These are phyloP conservation scores for Dasysyrphus albostriatus DNA, from an alignment of 2,888 invertebrate genomes.

Conservation along the genomic window DNA sequence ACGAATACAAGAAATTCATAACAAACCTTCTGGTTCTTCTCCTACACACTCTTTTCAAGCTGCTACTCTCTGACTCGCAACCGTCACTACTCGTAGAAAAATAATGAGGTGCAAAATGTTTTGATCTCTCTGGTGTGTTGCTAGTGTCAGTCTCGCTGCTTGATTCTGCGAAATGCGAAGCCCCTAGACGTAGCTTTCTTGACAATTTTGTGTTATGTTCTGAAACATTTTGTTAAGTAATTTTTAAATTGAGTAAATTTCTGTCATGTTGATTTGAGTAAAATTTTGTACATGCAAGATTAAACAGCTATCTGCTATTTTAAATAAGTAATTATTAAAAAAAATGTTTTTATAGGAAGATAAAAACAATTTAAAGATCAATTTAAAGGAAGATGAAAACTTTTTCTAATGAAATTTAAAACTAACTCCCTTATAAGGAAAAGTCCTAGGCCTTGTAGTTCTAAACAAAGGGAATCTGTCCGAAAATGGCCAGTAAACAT, in stretches of 20 bases:
- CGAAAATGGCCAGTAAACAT: too few relatives aligned
- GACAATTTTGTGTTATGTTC: conserved; percentile 79
- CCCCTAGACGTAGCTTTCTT: conserved; percentile 76
- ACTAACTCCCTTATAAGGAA: too few relatives aligned
- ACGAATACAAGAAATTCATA: not conserved
- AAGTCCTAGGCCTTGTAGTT: too few relatives aligned
- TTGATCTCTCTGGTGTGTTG: conserved; percentile 67
- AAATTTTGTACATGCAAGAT: too few relatives aligned
- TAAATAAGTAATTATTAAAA: too few relatives aligned
- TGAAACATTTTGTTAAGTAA: conserved; percentile 49
- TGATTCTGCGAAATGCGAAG: conserved; percentile 77
- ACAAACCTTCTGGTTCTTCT: conserved; percentile 67
- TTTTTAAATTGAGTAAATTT: not conserved
- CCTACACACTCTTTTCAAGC: conserved; percentile 77
- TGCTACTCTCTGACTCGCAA: conserved; percentile 82
- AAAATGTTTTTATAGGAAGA: too few relatives aligned
- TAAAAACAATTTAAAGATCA: too few relatives aligned
- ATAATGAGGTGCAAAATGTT: conserved; percentile 68
- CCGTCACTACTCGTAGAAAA: conserved; percentile 83
- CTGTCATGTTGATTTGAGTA: too few relatives aligned
- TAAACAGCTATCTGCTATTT: too few relatives aligned
- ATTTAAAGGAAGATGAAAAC: too few relatives aligned
- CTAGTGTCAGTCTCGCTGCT: conserved; percentile 82
- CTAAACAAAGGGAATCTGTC: too few relatives aligned
- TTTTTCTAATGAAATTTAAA: too few relatives aligned